Base-by-base conservation (phyloP, 92 coral and sea anemone species). In the Paragorgia papillata region DNA sequence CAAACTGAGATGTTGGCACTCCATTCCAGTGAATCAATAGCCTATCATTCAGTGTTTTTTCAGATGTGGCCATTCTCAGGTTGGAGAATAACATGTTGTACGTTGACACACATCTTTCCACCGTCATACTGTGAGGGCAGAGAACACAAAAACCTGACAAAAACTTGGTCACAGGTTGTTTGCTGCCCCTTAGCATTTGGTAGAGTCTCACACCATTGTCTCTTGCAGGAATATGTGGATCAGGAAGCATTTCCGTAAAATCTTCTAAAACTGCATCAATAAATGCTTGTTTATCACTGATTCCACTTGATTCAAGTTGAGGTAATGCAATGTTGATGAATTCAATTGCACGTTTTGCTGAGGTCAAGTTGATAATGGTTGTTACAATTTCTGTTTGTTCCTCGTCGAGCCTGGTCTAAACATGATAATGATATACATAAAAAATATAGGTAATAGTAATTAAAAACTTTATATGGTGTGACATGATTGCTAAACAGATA, bases 71-170 rank as follows among this genome's bases (percentile, higher is more conserved):
- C 27, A 50, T 64, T 20, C 71, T 33, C 48, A 64, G 49, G 18
- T 39, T 20, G 22, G 71, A 64, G 27, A 35, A 64, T 3, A 37
- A 53, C 73, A 65, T 65, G 27, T 65, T 65, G 73, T 65, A 41
- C 0, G 73, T 65, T 65, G 73, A 65, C 21, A 65, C 73, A 41
- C 28, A 37, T 22, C 24, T 37, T 20, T 65, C 55, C 10, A 65
- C 73, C 17, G 73, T 65, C 73, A 65, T 65, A 29, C 73, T 65
- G 30, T 65, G 73, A 24, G 73, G 73, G 12, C 29, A 39, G 10
- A 65, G 1, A 39, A 65, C 73, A 35, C 71, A 64, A 20, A 64
- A 64, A 21, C 71, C 15, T 3, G 73, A 33, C 0, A 65, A 53
- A n/a, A 37, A 35, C 1, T 0, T 17, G 10, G 30, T 37, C 12